A percentile compares a stretch with the other conserved stretches of the same genome.
Evolutionary conservation across 2,888 invertebrate species (phyloP).

Genomic region (Drosophila meridiana): DNA sequence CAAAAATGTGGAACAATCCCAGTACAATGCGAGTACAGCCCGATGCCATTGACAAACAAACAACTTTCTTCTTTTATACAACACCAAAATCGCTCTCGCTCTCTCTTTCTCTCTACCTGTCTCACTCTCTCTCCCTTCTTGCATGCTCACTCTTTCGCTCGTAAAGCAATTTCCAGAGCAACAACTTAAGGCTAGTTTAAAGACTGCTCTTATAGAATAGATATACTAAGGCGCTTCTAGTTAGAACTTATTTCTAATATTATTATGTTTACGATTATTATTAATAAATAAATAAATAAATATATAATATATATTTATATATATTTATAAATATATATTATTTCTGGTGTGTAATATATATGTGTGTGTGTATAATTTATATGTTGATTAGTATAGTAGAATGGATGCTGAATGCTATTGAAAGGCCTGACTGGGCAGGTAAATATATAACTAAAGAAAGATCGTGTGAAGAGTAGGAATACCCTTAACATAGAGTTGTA

Average conservation of each 20-base stretch:
- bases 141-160: not conserved
- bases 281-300: not conserved
- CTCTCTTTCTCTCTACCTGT: not conserved
- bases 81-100: not conserved
- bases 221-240: slow-evolving; percentile 17
- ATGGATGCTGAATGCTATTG: slow-evolving; percentile 12
- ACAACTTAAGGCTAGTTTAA: slow-evolving; percentile 28
- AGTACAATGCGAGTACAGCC: not conserved
- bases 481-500: slow-evolving; percentile 14
- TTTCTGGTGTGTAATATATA: slow-evolving; percentile 4
- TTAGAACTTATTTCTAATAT: slow-evolving; percentile 7
- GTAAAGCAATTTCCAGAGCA: slow-evolving; percentile 42
- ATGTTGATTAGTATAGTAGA: slow-evolving; percentile 26
- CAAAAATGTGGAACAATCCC: slow-evolving; percentile 5
- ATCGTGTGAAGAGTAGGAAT: not conserved
- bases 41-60: not conserved
- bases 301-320: slow-evolving; percentile 1
- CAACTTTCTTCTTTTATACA: slow-evolving; percentile 9
- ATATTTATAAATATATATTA: not conserved
- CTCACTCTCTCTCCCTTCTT: not conserved
- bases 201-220: slow-evolving; percentile 17
- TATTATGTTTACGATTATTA: slow-evolving; percentile 7
- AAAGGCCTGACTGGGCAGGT: slow-evolving; percentile 5
- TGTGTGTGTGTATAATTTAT: slow-evolving; percentile 8
- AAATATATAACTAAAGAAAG: not conserved